These are phyloP conservation scores for Paramuricea clavata DNA, from an alignment of 92 coral and sea anemone species.

Conservation along the genomic window DNA sequence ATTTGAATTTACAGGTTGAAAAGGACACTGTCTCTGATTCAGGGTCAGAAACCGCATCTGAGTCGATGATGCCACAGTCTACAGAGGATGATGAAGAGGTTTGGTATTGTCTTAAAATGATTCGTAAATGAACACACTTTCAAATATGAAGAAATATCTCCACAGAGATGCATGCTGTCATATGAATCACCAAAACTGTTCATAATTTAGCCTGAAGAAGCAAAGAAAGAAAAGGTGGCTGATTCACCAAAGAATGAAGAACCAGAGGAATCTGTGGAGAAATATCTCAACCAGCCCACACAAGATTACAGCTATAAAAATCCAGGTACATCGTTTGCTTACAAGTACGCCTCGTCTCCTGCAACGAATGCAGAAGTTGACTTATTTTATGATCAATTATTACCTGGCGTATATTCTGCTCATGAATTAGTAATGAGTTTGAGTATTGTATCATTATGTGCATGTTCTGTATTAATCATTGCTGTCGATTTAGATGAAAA, in stretches of 20 bases:
- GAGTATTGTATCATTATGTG: background rate
- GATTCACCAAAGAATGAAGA: background rate
- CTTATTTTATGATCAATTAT: too few relatives aligned
- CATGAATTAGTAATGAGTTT: background rate
- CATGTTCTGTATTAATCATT: background rate
- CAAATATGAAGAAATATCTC: too few relatives aligned
- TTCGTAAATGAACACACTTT: too few relatives aligned
- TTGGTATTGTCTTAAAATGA: too few relatives aligned
- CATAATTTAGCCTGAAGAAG: background rate
- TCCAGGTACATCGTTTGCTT: conserved; percentile 50
- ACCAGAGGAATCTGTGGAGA: background rate
- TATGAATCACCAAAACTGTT: background rate
- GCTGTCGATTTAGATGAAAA: background rate
- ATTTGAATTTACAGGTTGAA: conserved; percentile 47
- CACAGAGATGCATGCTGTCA: too few relatives aligned
- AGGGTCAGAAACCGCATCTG: conserved; percentile 97
- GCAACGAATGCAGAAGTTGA: background rate
- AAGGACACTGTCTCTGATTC: conserved; percentile 65
- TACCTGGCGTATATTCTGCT: background rate
- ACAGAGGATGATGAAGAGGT: conserved; percentile 38
- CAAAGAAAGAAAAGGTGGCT: background rate
- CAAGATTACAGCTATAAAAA: conserved; percentile 20
- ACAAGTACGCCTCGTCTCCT: too few relatives aligned
- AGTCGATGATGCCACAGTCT: conserved; percentile 81
- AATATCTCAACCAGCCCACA: conserved; percentile 18